Percentiles rank a stretch among this genome's conserved stretches.
Evolutionary conservation across 2,113 vertebrate genomes (phyloP).

Genomic region (Oncorhynchus gorbuscha): DNA sequence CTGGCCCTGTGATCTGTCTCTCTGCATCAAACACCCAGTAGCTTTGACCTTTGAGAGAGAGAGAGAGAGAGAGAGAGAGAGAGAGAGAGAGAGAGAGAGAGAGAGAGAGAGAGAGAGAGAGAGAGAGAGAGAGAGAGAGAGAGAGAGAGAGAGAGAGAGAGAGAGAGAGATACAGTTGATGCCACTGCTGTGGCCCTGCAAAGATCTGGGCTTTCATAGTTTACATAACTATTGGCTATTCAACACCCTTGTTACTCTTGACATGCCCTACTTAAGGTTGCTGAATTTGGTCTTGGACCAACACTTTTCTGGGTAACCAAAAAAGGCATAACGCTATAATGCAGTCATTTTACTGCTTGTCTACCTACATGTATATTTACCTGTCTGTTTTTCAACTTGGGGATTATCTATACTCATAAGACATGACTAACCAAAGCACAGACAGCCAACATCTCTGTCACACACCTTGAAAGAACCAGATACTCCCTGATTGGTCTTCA

Average conservation of each 20-base stretch:
- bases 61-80: no score
- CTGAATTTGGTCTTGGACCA: not conserved
- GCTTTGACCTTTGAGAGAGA: slow-evolving; percentile 67
- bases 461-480: slow-evolving; percentile 96
- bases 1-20: slow-evolving; percentile 79
- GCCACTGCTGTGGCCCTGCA: not conserved
- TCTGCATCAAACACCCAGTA: slow-evolving; percentile 89
- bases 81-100: no score
- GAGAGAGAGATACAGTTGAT: not conserved
- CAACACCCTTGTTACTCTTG: not conserved
- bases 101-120: no score
- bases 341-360: not conserved
- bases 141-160: no score
- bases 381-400: no score
- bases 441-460: no score
- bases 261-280: not conserved
- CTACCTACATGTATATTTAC: not conserved
- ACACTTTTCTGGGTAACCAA: not conserved
- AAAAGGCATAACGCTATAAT: no score
- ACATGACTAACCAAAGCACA: slow-evolving; percentile 22
- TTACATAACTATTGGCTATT: no score
- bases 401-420: not conserved
- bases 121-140: no score
- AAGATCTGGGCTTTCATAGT: no score
- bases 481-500: slow-evolving; percentile 90